Conservation (phyloP, 1,140 invertebrate genomes). For the Atta cephalotes region DNA sequence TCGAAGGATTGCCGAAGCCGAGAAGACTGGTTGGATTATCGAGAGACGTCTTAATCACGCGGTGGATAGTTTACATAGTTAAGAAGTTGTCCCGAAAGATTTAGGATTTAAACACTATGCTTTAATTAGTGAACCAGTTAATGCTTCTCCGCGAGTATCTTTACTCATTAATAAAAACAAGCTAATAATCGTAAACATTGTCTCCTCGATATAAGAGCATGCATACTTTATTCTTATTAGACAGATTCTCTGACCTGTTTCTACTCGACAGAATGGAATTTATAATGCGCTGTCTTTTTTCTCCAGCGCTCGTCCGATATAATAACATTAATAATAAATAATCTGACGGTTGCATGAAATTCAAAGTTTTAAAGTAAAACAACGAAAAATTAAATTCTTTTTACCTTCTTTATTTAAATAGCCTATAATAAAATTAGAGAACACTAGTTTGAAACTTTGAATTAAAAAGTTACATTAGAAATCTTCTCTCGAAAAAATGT, state of each 20-base stretch:
- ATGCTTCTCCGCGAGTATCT: not conserved
- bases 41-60: conserved; percentile 74
- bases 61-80: conserved; percentile 80
- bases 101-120: conserved; percentile 39
- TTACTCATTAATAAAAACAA: conserved; percentile 40
- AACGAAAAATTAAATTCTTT: not conserved
- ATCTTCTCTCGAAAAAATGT: not conserved
- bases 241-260: conserved; percentile 13
- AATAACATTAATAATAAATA: conserved; percentile 31
- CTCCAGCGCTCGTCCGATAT: not conserved
- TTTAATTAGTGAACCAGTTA: conserved; percentile 58
- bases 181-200: not conserved
- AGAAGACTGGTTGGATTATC: conserved; percentile 54
- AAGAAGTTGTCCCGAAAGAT: conserved; percentile 64
- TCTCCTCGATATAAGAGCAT: not conserved
- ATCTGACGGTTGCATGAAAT: not conserved
- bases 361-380: not conserved
- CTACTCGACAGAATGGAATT: conserved; percentile 28
- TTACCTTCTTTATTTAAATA: not conserved
- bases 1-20: conserved; percentile 35
- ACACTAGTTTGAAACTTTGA: not conserved
- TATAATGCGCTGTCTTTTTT: conserved; percentile 5
- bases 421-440: not conserved
- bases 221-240: conserved; percentile 25
- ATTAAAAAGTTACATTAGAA: not conserved